Conservation (phyloP, 2,797 vertebrate genomes). For the Coracias cyanogaster region DNA sequence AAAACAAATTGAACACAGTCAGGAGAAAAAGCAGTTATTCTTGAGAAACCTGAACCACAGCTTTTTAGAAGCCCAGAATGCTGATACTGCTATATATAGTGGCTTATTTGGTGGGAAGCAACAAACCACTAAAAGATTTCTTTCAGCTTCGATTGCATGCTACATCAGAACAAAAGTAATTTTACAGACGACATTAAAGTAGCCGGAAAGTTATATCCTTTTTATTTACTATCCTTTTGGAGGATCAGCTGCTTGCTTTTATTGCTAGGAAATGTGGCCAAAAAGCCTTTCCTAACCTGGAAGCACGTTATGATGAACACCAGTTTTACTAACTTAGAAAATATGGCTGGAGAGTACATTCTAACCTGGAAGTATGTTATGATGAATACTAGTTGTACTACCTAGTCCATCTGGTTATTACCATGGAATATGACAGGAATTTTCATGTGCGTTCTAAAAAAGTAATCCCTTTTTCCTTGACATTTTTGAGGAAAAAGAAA, state of each 20-base stretch:
- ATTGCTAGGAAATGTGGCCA: not conserved
- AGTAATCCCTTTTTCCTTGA: not conserved
- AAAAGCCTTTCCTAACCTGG: too few species aligned
- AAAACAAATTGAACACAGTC: constrained; percentile 47
- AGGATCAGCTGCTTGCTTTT: not conserved
- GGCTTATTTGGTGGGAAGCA: constrained; percentile 34
- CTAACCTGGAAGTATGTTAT: not conserved
- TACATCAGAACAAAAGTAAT: constrained; percentile 32
- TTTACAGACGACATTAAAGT: constrained; percentile 20
- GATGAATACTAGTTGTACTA: not conserved
- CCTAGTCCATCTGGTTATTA: not conserved
- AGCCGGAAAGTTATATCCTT: not conserved
- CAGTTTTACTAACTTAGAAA: not conserved
- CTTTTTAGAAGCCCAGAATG: constrained; percentile 31
- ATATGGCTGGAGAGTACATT: not conserved
- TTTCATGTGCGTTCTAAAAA: not conserved
- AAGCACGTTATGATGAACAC: too few species aligned
- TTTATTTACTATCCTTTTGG: constrained; percentile 1
- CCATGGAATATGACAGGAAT: not conserved
- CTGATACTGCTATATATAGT: constrained; percentile 45
- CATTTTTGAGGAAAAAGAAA: accelerated
- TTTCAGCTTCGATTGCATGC: constrained; percentile 40
- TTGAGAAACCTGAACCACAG: constrained; percentile 56
- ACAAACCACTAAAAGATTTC: constrained; percentile 51
- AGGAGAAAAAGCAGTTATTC: constrained; percentile 54